These are phyloP conservation scores for Nothobranchius kuhntae DNA, from an alignment of 2,113 vertebrate species.

Conservation along the genomic window DNA sequence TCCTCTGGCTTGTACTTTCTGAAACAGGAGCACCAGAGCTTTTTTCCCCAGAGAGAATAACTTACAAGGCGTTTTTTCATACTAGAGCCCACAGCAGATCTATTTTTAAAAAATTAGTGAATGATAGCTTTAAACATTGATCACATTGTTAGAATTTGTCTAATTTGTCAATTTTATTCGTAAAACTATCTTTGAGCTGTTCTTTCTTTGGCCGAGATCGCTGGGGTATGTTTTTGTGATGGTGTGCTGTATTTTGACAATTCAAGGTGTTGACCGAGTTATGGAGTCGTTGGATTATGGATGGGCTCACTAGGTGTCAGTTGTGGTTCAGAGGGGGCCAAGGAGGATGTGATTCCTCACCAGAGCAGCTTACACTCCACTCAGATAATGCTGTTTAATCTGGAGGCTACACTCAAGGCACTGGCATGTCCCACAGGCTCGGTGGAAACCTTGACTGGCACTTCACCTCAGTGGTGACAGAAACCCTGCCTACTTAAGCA, in stretches of 20 bases:
- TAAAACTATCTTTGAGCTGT: background rate
- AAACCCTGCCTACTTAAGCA: slow-evolving; percentile 71
- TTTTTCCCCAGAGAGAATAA: too few relatives aligned
- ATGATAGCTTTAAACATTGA: too few relatives aligned
- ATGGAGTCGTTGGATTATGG: slow-evolving; percentile 17
- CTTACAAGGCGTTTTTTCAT: too few relatives aligned
- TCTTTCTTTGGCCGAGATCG: background rate
- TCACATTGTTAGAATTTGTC: background rate
- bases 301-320: slow-evolving; percentile 14
- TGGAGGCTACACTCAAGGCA: slow-evolving; percentile 48
- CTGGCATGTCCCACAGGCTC: slow-evolving; percentile 50
- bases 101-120: too few relatives aligned
- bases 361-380: slow-evolving; percentile 51
- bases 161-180: background rate
- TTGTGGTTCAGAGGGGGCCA: slow-evolving; percentile 11
- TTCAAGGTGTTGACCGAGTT: slow-evolving; percentile 1
- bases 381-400: slow-evolving; percentile 63
- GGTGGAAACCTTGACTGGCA: slow-evolving; percentile 74
- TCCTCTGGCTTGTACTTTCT: too few relatives aligned
- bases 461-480: slow-evolving; percentile 68
- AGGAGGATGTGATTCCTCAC: slow-evolving; percentile 55
- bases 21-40: too few relatives aligned
- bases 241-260: background rate
- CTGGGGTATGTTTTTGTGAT: background rate
- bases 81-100: too few relatives aligned